Evolutionary conservation across 2,888 invertebrate species (phyloP).

Genomic region (Dasysyrphus albostriatus): DNA sequence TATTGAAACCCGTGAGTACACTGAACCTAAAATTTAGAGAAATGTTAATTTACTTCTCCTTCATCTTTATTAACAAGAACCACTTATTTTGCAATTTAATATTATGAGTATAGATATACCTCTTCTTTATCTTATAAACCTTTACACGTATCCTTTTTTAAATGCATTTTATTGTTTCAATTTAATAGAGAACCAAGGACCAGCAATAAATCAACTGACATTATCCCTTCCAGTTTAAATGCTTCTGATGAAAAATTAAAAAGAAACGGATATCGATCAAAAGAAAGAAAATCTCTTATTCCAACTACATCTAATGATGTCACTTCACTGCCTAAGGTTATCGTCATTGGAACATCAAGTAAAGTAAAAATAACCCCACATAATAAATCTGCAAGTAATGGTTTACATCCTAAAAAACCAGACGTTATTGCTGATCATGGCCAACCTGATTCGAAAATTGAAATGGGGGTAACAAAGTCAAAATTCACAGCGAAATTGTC

Average conservation of each 20-base stretch:
- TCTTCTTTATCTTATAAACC: background rate
- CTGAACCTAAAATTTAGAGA: no score
- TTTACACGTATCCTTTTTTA: background rate
- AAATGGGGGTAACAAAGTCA: conserved; percentile 12
- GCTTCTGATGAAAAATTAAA: conserved; percentile 35
- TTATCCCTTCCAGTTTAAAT: conserved; percentile 26
- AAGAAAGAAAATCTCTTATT: conserved; percentile 46
- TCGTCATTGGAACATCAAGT: conserved; percentile 31
- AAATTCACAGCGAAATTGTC: conserved; percentile 31
- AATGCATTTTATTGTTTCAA: background rate
- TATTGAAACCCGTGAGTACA: no score
- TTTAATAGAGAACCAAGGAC: conserved; percentile 44
- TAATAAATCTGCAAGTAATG: conserved; percentile 2
- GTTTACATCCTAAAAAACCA: conserved; percentile 28
- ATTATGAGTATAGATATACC: background rate
- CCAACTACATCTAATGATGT: conserved; percentile 8
- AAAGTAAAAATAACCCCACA: conserved; percentile 47
- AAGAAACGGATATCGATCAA: conserved; percentile 41
- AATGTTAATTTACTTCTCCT: no score
- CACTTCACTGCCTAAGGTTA: conserved; percentile 83
- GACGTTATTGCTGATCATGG: conserved; percentile 7
- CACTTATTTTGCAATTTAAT: background rate
- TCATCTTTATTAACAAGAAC: no score
- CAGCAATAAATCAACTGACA: conserved; percentile 39
- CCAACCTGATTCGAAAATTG: conserved; percentile 29